Conservation (phyloP, 2,797 vertebrate genomes). For the Propithecus perrieri region DNA sequence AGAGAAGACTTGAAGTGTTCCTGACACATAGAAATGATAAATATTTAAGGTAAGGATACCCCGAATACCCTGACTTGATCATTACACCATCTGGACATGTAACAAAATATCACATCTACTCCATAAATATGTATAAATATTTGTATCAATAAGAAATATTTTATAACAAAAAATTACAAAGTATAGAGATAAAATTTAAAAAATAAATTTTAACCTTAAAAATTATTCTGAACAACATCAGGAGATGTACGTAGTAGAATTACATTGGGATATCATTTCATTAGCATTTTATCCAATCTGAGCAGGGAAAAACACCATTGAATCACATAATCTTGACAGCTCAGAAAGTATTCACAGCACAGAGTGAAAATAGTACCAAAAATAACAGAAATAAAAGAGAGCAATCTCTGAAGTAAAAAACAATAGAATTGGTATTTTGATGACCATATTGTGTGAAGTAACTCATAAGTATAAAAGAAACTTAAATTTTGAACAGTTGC, state of each 20-base stretch:
- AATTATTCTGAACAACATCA: not conserved
- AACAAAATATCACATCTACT: not conserved
- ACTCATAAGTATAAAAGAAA: slow-evolving; percentile 23
- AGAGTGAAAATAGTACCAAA: not conserved
- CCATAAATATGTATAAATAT: not conserved
- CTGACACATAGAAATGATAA: not conserved
- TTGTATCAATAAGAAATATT: not conserved
- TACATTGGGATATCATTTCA: not conserved
- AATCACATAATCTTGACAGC: not conserved
- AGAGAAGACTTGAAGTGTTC: not conserved
- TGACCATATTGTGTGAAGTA: not conserved
- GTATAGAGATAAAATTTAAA: not conserved
- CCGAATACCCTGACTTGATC: not conserved
- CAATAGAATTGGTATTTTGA: not conserved
- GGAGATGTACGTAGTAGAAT: not conserved
- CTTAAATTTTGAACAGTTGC: not conserved
- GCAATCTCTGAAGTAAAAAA: not conserved
- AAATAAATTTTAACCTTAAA: not conserved
- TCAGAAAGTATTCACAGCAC: not conserved
- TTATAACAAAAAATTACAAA: not conserved
- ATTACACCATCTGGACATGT: not conserved
- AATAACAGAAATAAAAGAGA: not conserved
- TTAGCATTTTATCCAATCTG: not conserved
- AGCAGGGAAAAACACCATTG: not conserved
- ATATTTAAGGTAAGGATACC: not conserved